phyloP scores from a whole-genome alignment of 1,140 invertebrate genomes.

The Diprion similis region DNA sequence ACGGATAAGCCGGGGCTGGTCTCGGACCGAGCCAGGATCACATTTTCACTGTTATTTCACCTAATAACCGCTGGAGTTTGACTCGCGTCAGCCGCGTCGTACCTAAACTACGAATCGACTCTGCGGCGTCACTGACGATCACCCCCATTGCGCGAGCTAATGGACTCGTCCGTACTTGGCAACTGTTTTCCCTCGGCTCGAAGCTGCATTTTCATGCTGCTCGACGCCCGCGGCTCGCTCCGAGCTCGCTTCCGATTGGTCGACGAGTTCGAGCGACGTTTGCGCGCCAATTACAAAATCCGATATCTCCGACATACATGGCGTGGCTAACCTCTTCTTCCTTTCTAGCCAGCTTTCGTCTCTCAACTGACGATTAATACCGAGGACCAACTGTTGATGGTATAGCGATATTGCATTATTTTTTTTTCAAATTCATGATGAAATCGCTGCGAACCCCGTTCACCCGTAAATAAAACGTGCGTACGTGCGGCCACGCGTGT shows the following conservation, averaged over 20 bases:
- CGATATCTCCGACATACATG: neutral
- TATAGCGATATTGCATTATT: too few relatives aligned
- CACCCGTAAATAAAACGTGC: too few relatives aligned
- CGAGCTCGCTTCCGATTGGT: neutral
- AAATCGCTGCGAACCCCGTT: too few relatives aligned
- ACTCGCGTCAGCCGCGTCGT: neutral
- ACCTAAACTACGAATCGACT: neutral
- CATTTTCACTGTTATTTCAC: neutral
- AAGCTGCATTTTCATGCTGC: neutral
- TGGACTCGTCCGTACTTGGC: conserved; percentile 6
- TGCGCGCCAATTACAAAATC: neutral
- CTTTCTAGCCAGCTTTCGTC: too few relatives aligned
- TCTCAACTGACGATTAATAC: neutral
- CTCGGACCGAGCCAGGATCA: neutral
- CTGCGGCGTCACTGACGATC: neutral
- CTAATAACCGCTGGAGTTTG: neutral
- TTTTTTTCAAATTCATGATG: too few relatives aligned
- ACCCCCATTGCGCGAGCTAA: neutral
- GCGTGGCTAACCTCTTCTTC: too few relatives aligned
- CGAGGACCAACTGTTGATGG: neutral
- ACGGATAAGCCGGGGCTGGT: neutral
- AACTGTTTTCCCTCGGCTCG: conserved; percentile 6
- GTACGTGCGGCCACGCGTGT: too few relatives aligned
- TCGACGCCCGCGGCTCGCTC: neutral
- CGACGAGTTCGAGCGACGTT: neutral